These are phyloP conservation scores for Falco concolor DNA, from an alignment of 2,797 vertebrate genomes.

Conservation along the genomic window DNA sequence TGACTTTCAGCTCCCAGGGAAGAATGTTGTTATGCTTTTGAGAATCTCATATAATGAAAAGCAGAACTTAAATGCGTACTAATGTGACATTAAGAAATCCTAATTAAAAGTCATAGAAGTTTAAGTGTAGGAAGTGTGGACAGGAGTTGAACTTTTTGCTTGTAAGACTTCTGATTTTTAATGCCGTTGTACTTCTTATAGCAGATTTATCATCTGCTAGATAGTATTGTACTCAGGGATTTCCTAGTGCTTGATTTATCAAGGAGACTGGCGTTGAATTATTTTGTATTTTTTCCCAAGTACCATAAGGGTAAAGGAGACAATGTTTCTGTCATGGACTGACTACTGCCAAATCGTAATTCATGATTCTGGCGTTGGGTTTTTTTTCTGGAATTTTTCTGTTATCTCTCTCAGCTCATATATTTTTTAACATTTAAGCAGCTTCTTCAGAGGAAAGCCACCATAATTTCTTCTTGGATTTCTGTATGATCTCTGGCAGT, in stretches of 20 bases:
- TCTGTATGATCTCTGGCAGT: not conserved
- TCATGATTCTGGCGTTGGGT: conserved; percentile 11
- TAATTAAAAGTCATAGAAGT: not conserved
- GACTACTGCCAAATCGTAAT: conserved; percentile 56
- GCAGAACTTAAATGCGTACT: not conserved
- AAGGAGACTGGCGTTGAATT: conserved; percentile 22
- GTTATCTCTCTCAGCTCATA: not conserved
- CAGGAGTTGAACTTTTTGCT: conserved; percentile 9
- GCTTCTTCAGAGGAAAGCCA: not conserved
- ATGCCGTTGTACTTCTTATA: conserved; percentile 51
- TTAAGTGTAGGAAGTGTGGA: not conserved
- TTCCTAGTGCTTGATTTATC: conserved; percentile 66
- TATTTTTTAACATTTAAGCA: not conserved
- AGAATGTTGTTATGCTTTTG: not conserved
- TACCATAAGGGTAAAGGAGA: conserved; percentile 33
- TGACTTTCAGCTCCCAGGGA: not conserved
- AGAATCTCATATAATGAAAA: not conserved
- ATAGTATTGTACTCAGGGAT: conserved; percentile 62
- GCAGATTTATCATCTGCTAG: conserved; percentile 62
- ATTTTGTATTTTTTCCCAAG: conserved; percentile 64
- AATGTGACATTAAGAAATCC: not conserved
- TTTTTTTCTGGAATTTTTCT: not conserved
- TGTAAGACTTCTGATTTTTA: conserved; percentile 14
- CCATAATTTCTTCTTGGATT: not conserved
- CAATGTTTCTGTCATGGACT: conserved; percentile 47